Evolutionary conservation across 2,113 vertebrate genomes (phyloP).

Genomic region (Cynocephalus volans): DNA sequence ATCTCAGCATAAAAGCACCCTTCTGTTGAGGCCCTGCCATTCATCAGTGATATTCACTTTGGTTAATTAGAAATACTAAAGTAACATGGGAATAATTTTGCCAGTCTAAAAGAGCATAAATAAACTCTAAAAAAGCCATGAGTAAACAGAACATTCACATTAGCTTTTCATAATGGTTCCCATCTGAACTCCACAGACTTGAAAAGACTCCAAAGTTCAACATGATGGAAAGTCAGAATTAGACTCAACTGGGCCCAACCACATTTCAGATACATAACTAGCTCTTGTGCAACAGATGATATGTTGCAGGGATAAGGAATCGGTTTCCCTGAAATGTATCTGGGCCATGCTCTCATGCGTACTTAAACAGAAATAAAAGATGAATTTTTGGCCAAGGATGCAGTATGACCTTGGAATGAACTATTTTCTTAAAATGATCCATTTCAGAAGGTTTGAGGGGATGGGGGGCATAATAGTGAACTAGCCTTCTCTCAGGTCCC

Average conservation of each 20-base stretch:
- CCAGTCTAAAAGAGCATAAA: conserved; percentile 78
- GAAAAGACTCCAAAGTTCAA: neutral
- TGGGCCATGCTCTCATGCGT: neutral
- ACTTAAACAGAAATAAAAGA: conserved; percentile 42
- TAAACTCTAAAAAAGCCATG: conserved; percentile 78
- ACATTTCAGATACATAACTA: neutral
- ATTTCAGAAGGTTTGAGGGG: conserved; percentile 20
- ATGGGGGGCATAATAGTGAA: neutral
- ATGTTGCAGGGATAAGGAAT: neutral
- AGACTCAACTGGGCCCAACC: neutral
- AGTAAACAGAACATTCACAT: conserved; percentile 58
- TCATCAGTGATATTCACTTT: conserved; percentile 65
- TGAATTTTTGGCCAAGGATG: conserved; percentile 28
- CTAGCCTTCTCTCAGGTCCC: neutral
- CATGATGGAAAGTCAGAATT: neutral
- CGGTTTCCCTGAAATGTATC: neutral
- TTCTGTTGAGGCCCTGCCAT: neutral
- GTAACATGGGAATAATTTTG: conserved; percentile 73
- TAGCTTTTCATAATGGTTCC: conserved; percentile 63
- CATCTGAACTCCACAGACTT: neutral
- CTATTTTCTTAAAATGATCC: conserved; percentile 12
- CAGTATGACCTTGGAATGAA: neutral
- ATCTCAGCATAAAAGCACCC: conserved; percentile 79
- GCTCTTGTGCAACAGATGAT: neutral
- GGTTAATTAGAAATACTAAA: conserved; percentile 84